phyloP scores from a whole-genome alignment of 1,140 invertebrate species.

The Linepithema humile region DNA sequence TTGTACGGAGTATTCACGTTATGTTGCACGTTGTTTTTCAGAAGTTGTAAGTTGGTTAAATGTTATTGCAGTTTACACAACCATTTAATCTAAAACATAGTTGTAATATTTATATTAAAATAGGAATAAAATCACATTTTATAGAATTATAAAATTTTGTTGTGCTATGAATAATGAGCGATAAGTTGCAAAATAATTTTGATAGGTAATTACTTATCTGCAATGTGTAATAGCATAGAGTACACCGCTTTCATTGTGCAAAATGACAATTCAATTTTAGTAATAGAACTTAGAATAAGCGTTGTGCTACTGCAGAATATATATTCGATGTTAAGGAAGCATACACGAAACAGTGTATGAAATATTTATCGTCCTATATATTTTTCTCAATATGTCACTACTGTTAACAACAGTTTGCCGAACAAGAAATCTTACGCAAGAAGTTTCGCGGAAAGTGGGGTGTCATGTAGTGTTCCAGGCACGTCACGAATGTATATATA shows the following conservation, averaged over 20 bases:
- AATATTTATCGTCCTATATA: constrained; percentile 49
- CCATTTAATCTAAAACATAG: neutral
- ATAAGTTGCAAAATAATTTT: neutral
- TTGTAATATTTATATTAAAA: neutral
- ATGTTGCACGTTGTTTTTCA: neutral
- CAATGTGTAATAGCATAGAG: neutral
- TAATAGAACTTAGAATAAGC: neutral
- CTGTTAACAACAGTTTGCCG: constrained; percentile 29
- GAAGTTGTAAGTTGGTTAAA: neutral
- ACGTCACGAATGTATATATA: neutral
- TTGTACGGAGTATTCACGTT: neutral
- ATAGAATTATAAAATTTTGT: neutral
- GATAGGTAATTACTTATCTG: neutral
- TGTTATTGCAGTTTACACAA: neutral
- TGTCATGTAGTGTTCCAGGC: constrained; percentile 48
- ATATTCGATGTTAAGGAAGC: neutral
- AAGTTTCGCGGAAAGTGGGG: constrained; percentile 43
- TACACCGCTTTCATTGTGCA: no score
- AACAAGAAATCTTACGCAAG: constrained; percentile 56
- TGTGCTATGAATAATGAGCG: neutral
- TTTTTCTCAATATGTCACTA: constrained; percentile 29
- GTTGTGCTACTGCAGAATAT: neutral
- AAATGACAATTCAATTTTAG: no score
- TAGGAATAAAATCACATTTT: neutral
- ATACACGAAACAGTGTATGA: neutral